phyloP scores from a whole-genome alignment of 2,888 invertebrate genomes.

The Meghimatium bilineatum region DNA sequence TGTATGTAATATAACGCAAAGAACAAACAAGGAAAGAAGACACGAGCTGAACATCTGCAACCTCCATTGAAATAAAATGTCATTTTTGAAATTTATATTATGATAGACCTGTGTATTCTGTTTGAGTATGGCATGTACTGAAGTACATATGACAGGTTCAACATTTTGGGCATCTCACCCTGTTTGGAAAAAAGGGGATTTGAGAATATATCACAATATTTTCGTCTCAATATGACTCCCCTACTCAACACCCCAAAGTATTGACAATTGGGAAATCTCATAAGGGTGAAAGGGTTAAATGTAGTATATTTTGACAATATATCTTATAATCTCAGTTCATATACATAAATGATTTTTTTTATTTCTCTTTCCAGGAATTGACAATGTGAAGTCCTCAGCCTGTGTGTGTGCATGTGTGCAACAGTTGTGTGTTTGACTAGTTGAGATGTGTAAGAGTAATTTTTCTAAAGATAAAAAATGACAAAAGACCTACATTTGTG shows the following conservation, averaged over 20 bases:
- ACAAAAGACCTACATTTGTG: no score
- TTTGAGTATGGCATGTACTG: no score
- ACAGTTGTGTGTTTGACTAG: background rate
- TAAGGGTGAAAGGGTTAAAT: no score
- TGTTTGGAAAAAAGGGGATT: background rate
- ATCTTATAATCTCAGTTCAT: background rate
- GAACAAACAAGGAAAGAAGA: no score
- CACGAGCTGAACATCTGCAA: no score
- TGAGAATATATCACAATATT: background rate
- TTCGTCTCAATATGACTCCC: background rate
- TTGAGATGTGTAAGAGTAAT: background rate
- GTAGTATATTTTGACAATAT: background rate
- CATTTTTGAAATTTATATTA: no score
- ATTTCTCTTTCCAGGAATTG: constrained; percentile 40
- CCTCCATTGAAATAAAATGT: no score
- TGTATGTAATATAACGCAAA: no score
- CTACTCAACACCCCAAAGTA: background rate
- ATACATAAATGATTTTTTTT: background rate
- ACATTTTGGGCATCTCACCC: no score
- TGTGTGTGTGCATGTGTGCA: background rate
- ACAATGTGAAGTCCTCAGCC: constrained; percentile 30
- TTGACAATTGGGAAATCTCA: no score
- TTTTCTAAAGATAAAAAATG: background rate
- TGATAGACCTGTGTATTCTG: no score
- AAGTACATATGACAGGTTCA: no score